These are phyloP conservation scores for Rhorus exstirpatorius DNA, from an alignment of 2,888 invertebrate genomes.

Conservation along the genomic window DNA sequence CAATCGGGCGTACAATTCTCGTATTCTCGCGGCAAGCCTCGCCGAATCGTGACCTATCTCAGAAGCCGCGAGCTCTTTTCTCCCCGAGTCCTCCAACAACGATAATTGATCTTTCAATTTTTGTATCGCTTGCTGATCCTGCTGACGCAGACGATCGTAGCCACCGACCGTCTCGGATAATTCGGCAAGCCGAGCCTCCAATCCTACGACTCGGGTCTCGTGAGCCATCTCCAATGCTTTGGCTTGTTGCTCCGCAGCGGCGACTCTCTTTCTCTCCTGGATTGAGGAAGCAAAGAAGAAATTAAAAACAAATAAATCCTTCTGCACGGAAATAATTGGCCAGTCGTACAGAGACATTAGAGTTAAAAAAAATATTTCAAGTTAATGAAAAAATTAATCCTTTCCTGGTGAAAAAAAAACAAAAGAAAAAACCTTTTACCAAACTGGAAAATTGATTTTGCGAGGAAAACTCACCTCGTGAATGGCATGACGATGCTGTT, in stretches of 20 bases:
- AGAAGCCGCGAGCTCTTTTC: slow-evolving; percentile 71
- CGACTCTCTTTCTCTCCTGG: slow-evolving; percentile 91
- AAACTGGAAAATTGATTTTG: no score
- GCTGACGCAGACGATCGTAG: slow-evolving; percentile 91
- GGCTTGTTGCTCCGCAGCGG: slow-evolving; percentile 91
- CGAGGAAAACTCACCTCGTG: no score
- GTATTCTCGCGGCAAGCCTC: slow-evolving; percentile 81
- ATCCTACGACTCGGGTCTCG: slow-evolving; percentile 91
- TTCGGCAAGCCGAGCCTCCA: slow-evolving; percentile 93
- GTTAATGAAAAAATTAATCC: no score
- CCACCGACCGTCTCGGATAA: slow-evolving; percentile 92
- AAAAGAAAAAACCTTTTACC: no score
- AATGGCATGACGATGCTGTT: slow-evolving; percentile 90
- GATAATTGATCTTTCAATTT: slow-evolving; percentile 88
- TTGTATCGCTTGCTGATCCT: slow-evolving; percentile 91
- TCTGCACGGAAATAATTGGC: no score
- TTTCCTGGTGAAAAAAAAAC: no score
- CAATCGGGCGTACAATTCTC: slow-evolving; percentile 85
- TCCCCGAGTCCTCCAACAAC: slow-evolving; percentile 77
- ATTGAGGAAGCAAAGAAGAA: slow-evolving; percentile 8
- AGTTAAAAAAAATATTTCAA: no score
- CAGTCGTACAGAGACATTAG: no score
- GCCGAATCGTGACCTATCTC: slow-evolving; percentile 75
- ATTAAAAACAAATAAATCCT: neutral
- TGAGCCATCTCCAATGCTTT: slow-evolving; percentile 90